These are phyloP conservation scores for Myocastor coypus DNA, from an alignment of 2,113 vertebrate species.

Conservation along the genomic window DNA sequence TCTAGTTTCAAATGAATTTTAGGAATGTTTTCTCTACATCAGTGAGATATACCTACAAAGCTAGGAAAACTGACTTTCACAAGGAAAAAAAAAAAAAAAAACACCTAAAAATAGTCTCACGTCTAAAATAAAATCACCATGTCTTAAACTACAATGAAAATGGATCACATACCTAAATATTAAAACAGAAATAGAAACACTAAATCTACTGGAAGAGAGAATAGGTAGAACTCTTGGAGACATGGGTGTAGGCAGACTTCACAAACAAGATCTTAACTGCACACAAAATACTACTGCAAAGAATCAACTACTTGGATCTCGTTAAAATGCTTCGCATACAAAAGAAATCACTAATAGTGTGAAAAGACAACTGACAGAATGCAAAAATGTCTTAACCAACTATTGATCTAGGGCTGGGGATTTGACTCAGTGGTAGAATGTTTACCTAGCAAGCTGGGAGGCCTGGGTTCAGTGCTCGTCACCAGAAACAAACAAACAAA, in stretches of 20 bases:
- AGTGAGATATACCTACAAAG: background rate
- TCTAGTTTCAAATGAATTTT: background rate
- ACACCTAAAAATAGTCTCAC: background rate
- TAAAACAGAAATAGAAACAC: background rate
- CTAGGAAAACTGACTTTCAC: background rate
- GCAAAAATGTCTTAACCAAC: background rate
- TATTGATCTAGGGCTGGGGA: no score
- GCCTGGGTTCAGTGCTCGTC: no score
- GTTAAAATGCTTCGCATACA: background rate
- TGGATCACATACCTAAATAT: background rate
- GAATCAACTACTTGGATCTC: background rate
- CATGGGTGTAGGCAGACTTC: background rate
- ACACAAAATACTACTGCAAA: background rate
- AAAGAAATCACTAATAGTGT: background rate
- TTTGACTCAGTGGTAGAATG: no score
- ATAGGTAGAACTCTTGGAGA: background rate
- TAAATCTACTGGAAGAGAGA: background rate
- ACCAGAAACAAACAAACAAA: no score
- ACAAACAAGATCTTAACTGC: background rate
- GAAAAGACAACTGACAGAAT: background rate
- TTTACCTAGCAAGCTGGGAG: no score
- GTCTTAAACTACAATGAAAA: background rate
- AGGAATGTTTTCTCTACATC: background rate
- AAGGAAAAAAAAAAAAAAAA: no score
- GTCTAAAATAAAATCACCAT: background rate